Percentiles rank a stretch among this genome's conserved stretches.
Evolutionary conservation across 2,888 invertebrate species (phyloP).

Genomic region (Tachina fera): DNA sequence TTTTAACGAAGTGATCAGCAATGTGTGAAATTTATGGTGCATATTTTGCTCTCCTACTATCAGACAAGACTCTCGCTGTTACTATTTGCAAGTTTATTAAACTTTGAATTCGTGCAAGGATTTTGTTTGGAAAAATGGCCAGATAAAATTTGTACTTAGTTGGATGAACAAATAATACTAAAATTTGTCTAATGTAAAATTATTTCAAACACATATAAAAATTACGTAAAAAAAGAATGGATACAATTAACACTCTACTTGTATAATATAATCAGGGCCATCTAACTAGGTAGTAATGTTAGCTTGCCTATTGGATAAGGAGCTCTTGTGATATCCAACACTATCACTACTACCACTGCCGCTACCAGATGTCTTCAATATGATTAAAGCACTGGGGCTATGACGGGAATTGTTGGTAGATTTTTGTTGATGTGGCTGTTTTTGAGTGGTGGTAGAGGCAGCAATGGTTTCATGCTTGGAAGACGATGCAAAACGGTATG

Average conservation of each 20-base stretch:
- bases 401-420: conserved; percentile 58
- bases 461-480: conserved; percentile 74
- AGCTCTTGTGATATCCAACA: conserved; percentile 74
- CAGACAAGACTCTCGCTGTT: too few species aligned
- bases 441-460: conserved; percentile 60
- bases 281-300: conserved; percentile 67
- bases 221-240: conserved; percentile 15
- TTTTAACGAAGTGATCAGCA: too few species aligned
- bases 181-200: too few species aligned
- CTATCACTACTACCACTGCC: conserved; percentile 73
- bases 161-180: too few species aligned
- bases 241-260: conserved; percentile 18
- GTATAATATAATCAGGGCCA: conserved; percentile 42
- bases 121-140: too few species aligned
- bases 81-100: too few species aligned
- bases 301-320: conserved; percentile 75
- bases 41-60: too few species aligned
- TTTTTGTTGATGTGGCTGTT: conserved; percentile 63
- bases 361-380: conserved; percentile 71
- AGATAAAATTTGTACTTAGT: too few species aligned
- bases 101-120: too few species aligned
- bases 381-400: conserved; percentile 70
- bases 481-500: conserved; percentile 74
- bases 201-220: neutral
- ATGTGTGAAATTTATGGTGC: too few species aligned